Conservation (phyloP, 2,888 invertebrate genomes). For the Orgyia antiqua region DNA sequence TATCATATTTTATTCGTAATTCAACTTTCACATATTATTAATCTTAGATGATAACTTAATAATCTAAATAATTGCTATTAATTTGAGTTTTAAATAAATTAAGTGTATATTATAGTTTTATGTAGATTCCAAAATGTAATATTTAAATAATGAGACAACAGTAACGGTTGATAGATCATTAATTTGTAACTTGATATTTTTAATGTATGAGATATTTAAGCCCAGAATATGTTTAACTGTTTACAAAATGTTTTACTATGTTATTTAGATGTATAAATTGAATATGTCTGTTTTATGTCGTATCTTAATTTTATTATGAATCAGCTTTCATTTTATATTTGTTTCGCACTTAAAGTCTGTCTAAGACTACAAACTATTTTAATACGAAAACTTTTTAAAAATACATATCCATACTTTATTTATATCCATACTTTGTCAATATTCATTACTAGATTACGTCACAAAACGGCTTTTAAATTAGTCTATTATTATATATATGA, state of each 20-base stretch:
- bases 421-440: too few species aligned
- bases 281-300: not conserved
- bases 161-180: constrained; percentile 25
- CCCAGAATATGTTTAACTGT: not conserved
- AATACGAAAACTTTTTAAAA: too few species aligned
- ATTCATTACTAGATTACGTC: too few species aligned
- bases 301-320: not conserved
- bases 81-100: constrained; percentile 22
- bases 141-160: constrained; percentile 26
- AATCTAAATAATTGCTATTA: constrained; percentile 16
- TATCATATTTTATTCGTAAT: not conserved
- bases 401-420: too few species aligned
- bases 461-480: too few species aligned
- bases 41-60: constrained; percentile 9
- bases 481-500: too few species aligned
- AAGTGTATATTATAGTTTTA: constrained; percentile 30
- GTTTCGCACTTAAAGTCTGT: too few species aligned
- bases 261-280: constrained; percentile 1
- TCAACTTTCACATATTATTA: constrained; percentile 1
- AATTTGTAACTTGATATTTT: constrained; percentile 22
- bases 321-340: constrained; percentile 1
- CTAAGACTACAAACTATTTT: too few species aligned
- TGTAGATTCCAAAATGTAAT: constrained; percentile 29
- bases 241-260: not conserved
- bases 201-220: not conserved